A percentile compares a stretch with the other conserved stretches of the same genome.
Conservation (phyloP, 1,140 invertebrate genomes). For the Melipona quadrifasciata region DNA sequence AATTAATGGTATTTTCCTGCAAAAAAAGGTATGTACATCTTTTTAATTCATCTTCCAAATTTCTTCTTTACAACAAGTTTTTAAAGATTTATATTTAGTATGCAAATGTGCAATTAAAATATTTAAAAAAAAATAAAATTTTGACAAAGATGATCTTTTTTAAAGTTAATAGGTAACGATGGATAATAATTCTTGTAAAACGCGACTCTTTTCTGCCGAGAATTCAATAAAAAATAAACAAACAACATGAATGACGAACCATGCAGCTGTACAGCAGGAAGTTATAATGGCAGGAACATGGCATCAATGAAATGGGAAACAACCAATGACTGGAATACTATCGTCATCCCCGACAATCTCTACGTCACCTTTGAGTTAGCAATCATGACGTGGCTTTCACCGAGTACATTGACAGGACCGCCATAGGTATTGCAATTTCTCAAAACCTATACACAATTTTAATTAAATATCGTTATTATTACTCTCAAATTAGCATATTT, state of each 20-base stretch:
- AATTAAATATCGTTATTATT: background rate
- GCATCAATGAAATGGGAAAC: slow-evolving; percentile 51
- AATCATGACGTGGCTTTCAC: slow-evolving; percentile 42
- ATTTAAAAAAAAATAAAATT: background rate
- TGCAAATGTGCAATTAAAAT: background rate
- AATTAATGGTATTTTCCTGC: too few species aligned
- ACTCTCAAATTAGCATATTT: background rate
- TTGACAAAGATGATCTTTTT: background rate
- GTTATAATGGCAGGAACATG: slow-evolving; percentile 22
- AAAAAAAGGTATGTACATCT: too few species aligned
- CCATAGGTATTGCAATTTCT: slow-evolving; percentile 17
- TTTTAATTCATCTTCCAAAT: too few species aligned
- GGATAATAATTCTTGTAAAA: background rate
- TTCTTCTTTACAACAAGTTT: too few species aligned
- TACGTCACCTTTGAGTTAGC: slow-evolving; percentile 45
- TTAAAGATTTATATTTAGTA: background rate
- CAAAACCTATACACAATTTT: background rate
- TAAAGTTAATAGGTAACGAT: background rate
- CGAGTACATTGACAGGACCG: background rate
- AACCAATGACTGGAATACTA: slow-evolving; percentile 43
- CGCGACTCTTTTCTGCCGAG: too few species aligned
- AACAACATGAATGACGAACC: background rate
- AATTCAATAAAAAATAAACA: background rate
- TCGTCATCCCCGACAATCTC: slow-evolving; percentile 30
- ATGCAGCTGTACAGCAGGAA: slow-evolving; percentile 12